Evolutionary conservation across 2,888 invertebrate genomes (phyloP), one percentile per base, ranked within the genome.

Genomic region (Mimas tiliae): DNA sequence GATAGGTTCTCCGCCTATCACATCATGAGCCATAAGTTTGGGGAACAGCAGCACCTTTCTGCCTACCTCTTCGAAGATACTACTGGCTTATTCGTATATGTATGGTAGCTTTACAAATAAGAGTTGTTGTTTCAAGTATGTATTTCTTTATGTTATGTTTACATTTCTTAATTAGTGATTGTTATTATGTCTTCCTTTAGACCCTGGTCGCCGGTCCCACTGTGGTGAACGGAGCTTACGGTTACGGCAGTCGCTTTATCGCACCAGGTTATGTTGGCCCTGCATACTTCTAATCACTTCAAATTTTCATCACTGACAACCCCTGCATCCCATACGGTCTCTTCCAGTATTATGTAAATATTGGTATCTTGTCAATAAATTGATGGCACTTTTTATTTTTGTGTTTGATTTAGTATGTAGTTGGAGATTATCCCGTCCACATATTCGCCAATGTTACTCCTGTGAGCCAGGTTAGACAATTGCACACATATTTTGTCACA

Each of bases 151-250:
- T 9, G 9, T 9, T 38, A 7, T 7, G 38, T 38, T 9, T 38
- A 7, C 38, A 38, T 38, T 38, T 38, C 38, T 9, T 38, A 9
- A 9, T 2, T 9, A 38, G 38, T 38, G 7, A 38, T 38, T 9
- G 8, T 7, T 38, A 9, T 7, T 38, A 9, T 38, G 3, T 9
- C 64, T 53, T 27, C 73, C 78, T 75, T 6, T 82, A 93, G 93
- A 90, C 91, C 70, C 66, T 92, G 69, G 89, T 93, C 1, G 87
- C 91, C n/a, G 91, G 91, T 9, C 92, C 93, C 1, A 87, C 91
- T 1, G 91, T 92, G 0, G 82, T 88, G 64, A 90, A 92, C 72
- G 85, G 73, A 6, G 64, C 69, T 12, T 48, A 66, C 9, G 73
- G 68, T 12, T 48, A 66, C 11, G 73, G 68, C 11, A 83, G 84